A percentile compares a stretch with the other conserved stretches of the same genome.
Evolutionary conservation across 2,113 vertebrate genomes (phyloP).

Genomic region (Picathartes gymnocephalus): DNA sequence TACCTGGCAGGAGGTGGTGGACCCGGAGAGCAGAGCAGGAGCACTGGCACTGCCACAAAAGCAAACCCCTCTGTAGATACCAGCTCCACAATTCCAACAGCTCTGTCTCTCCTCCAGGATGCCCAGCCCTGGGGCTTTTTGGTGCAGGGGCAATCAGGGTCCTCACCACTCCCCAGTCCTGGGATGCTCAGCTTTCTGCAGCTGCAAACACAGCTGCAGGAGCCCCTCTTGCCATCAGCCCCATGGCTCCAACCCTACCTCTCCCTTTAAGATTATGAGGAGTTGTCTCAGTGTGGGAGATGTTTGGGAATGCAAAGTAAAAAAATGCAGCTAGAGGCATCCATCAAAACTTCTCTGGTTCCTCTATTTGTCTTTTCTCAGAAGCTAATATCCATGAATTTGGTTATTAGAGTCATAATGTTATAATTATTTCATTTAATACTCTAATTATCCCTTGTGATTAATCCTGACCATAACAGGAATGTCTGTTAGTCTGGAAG

Average conservation of each 20-base stretch:
- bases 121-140: not conserved
- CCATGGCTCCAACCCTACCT: not conserved
- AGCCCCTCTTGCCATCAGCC: not conserved
- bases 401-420: slow-evolving; percentile 45
- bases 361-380: slow-evolving; percentile 20
- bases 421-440: slow-evolving; percentile 64
- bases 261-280: not conserved
- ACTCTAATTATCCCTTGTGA: slow-evolving; percentile 58
- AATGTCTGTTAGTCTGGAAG: slow-evolving; percentile 41
- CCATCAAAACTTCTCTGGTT: not conserved
- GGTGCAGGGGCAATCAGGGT: not conserved
- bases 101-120: not conserved
- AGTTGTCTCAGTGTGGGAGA: not conserved
- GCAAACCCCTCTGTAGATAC: not conserved
- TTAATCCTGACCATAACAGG: slow-evolving; percentile 57
- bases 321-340: not conserved
- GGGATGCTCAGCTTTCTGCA: not conserved
- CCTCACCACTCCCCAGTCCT: accelerated
- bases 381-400: slow-evolving; percentile 40
- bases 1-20: not conserved
- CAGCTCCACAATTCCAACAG: not conserved
- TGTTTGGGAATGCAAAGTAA: not conserved
- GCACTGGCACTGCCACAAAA: not conserved
- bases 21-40: not conserved
- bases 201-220: accelerated